phyloP scores from a whole-genome alignment of 2,113 vertebrate genomes.

The Amazona vittata region DNA sequence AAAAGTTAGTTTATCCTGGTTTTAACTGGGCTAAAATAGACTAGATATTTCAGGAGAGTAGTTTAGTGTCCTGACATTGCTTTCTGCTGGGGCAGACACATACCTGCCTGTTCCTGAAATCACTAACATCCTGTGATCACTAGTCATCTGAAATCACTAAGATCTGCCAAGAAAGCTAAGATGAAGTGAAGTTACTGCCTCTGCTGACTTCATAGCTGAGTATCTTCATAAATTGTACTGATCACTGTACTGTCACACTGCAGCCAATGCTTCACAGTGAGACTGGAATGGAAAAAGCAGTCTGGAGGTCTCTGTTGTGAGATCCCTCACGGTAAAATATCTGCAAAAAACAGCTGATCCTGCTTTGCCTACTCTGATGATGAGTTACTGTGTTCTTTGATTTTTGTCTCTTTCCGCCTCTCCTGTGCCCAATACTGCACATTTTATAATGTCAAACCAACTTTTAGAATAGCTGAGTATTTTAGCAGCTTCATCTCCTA shows the following conservation, averaged over 20 bases:
- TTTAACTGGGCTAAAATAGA: not conserved
- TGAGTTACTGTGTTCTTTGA: not conserved
- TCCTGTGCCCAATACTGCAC: fast-evolving
- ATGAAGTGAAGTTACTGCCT: not conserved
- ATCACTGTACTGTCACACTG: not conserved
- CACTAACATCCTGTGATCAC: not conserved
- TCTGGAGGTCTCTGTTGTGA: not conserved
- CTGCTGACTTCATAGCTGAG: not conserved
- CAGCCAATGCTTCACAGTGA: not conserved
- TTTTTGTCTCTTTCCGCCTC: not conserved
- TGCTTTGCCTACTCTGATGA: not conserved
- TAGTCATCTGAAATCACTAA: not conserved
- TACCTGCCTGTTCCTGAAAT: not conserved
- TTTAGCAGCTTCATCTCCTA: not conserved
- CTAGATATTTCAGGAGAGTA: not conserved
- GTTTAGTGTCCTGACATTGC: not conserved
- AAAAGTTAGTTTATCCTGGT: not conserved
- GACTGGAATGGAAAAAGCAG: not conserved
- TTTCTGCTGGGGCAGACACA: not conserved
- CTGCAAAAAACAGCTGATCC: not conserved
- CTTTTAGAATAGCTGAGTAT: not conserved
- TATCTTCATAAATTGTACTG: not conserved
- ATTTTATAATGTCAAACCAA: not conserved
- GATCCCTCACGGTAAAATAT: not conserved
- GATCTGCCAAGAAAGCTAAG: not conserved